Conservation (phyloP, 2,888 invertebrate genomes). For the Papilio demoleus region DNA sequence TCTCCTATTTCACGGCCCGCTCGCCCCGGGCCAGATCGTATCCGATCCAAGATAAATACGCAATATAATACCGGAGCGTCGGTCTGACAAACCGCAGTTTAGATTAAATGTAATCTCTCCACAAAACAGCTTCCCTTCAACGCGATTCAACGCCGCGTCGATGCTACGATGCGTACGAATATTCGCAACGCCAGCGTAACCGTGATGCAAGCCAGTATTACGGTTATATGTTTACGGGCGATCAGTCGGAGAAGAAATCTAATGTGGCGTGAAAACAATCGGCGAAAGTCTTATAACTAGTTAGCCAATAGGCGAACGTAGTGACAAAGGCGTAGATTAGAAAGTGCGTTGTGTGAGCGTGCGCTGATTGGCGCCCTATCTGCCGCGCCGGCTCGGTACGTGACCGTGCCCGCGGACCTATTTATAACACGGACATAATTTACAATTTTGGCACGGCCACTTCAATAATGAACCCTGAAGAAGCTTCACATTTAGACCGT, state of each 20-base stretch:
- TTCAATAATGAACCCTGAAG: conserved; percentile 31
- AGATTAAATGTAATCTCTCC: conserved; percentile 49
- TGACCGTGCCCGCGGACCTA: conserved; percentile 43
- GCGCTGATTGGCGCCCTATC: conserved; percentile 82
- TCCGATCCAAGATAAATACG: conserved; percentile 69
- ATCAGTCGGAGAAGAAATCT: conserved; percentile 70
- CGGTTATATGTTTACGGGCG: conserved; percentile 61
- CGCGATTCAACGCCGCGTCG: conserved; percentile 28
- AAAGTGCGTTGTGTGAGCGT: conserved; percentile 78
- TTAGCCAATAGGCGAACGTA: conserved; percentile 76
- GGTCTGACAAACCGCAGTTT: conserved; percentile 71
- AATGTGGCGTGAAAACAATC: conserved; percentile 82
- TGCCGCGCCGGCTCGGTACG: conserved; percentile 50
- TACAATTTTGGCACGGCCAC: conserved; percentile 38
- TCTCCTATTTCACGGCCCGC: conserved; percentile 74
- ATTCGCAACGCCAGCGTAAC: conserved; percentile 44
- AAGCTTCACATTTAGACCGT: conserved; percentile 24
- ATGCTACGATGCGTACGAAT: conserved; percentile 41
- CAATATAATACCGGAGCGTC: conserved; percentile 63
- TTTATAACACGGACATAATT: conserved; percentile 36
- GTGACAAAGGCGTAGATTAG: conserved; percentile 83
- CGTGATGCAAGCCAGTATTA: conserved; percentile 66
- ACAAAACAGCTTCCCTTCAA: conserved; percentile 32
- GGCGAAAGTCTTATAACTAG: conserved; percentile 80
- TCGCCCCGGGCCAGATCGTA: conserved; percentile 61